These are phyloP conservation scores for Phrynosoma platyrhinos DNA, from an alignment of 2,113 vertebrate species.

Conservation along the genomic window DNA sequence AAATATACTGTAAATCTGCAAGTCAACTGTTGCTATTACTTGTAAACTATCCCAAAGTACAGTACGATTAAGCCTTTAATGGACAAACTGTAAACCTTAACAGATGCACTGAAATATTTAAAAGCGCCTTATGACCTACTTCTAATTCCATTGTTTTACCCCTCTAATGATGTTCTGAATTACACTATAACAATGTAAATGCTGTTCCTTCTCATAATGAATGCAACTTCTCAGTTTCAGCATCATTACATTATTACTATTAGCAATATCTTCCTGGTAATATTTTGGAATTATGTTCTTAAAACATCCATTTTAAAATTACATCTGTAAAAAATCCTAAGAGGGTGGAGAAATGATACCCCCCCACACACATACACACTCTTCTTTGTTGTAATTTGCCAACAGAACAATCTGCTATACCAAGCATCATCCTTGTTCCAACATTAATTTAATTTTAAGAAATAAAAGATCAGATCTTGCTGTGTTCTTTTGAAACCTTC, in stretches of 20 bases:
- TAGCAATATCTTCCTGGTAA: constrained; percentile 16
- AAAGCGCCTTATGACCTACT: constrained; percentile 25
- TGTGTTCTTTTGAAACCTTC: constrained; percentile 2
- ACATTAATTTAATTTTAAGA: constrained; percentile 8
- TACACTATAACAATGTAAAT: constrained; percentile 30
- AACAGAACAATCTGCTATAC: not conserved
- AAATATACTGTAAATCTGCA: not conserved
- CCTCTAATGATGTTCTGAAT: constrained; percentile 11
- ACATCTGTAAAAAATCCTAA: not conserved
- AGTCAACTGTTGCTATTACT: not conserved
- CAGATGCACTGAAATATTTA: constrained; percentile 35
- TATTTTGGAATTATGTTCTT: constrained; percentile 24
- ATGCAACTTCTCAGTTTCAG: not conserved
- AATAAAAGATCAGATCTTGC: constrained; percentile 4
- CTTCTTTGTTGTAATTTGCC: not conserved
- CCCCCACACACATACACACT: not conserved
- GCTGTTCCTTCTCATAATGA: not conserved
- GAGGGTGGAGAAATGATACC: too few relatives aligned
- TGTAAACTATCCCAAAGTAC: constrained; percentile 17
- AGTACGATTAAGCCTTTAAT: constrained; percentile 23
- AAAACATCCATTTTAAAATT: constrained; percentile 23
- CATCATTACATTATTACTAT: constrained; percentile 19
- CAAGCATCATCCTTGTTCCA: not conserved
- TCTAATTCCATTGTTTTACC: constrained; percentile 8
- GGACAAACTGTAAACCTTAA: constrained; percentile 23